These are phyloP conservation scores for Vulpes vulpes DNA, from an alignment of 2,113 vertebrate genomes.

Conservation along the genomic window DNA sequence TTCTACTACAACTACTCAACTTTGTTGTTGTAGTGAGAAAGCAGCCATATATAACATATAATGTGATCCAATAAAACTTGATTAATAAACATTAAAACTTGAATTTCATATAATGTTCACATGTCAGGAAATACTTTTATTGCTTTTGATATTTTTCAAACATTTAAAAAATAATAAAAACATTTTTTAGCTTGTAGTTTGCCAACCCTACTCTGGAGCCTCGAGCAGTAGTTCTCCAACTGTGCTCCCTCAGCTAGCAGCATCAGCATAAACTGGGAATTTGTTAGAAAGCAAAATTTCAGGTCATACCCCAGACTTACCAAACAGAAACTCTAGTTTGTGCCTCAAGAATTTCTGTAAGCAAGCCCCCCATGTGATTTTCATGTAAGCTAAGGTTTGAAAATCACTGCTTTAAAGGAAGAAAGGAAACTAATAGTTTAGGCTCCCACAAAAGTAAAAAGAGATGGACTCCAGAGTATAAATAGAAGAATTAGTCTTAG, in stretches of 20 bases:
- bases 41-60: not conserved
- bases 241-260: not conserved
- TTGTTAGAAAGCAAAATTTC: constrained; percentile 16
- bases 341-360: not conserved
- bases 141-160: not conserved
- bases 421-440: not conserved
- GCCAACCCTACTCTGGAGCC: not conserved
- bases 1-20: not conserved
- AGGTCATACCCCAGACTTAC: not conserved
- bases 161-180: constrained; percentile 34
- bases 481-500: not conserved
- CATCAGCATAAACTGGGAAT: not conserved
- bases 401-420: not conserved
- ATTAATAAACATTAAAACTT: constrained; percentile 25
- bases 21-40: not conserved
- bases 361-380: not conserved
- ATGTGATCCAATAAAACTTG: not conserved
- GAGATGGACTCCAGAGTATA: not conserved
- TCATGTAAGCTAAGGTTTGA: not conserved
- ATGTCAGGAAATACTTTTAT: not conserved
- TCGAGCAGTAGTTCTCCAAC: not conserved
- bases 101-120: not conserved
- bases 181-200: not conserved
- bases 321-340: not conserved
- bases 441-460: not conserved